Evolutionary conservation across 2,888 invertebrate genomes (phyloP).

Genomic region (Gandaritis pyraliata): DNA sequence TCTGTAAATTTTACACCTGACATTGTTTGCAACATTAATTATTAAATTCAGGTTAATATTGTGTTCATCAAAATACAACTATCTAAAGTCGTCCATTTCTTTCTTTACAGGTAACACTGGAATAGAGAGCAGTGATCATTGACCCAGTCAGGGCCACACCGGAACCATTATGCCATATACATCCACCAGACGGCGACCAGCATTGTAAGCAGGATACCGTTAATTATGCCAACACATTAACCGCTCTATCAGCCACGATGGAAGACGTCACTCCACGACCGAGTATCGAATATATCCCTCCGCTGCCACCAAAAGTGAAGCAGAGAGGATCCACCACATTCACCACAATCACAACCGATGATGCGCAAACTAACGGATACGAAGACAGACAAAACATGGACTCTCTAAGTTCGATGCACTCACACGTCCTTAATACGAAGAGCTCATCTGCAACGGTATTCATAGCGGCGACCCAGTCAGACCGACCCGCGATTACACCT

Average conservation of each 20-base stretch:
- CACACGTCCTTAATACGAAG: conserved; percentile 83
- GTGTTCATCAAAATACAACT: neutral
- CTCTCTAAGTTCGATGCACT: conserved; percentile 82
- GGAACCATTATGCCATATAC: conserved; percentile 83
- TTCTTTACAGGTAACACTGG: conserved; percentile 67
- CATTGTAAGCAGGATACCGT: conserved; percentile 70
- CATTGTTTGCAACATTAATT: conserved; percentile 1
- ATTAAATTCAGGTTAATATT: neutral
- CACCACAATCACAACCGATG: conserved; percentile 75
- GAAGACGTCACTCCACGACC: conserved; percentile 80
- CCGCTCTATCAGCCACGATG: conserved; percentile 61
- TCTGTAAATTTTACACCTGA: conserved; percentile 5
- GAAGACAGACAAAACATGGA: conserved; percentile 67
- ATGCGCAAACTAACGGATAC: conserved; percentile 61
- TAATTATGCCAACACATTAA: conserved; percentile 80
- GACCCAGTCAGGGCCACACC: conserved; percentile 75
- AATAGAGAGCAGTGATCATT: conserved; percentile 68
- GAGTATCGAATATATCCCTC: conserved; percentile 79
- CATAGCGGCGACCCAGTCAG: conserved; percentile 81
- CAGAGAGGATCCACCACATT: conserved; percentile 76
- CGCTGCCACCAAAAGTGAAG: conserved; percentile 84
- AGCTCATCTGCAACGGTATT: conserved; percentile 82
- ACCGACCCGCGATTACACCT: conserved; percentile 75
- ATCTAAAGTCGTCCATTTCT: conserved; percentile 30
- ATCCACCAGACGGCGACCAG: conserved; percentile 71